Evolutionary conservation across 2,113 vertebrate genomes (phyloP).

Genomic region (Fregata magnificens): DNA sequence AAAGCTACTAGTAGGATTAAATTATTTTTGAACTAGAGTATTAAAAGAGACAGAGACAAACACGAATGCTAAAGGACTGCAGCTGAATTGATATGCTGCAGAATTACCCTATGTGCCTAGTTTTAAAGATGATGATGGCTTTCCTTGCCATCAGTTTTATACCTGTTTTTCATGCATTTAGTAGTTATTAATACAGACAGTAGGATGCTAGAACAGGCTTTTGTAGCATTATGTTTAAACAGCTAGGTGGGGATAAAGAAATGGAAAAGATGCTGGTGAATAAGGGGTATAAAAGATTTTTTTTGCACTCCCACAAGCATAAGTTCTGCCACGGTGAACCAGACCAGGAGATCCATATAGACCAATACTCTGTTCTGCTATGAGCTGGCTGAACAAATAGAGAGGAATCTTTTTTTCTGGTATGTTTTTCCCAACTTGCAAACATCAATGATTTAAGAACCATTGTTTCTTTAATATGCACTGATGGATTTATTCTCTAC

Average conservation of each 20-base stretch:
- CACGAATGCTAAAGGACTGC: neutral
- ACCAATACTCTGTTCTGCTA: neutral
- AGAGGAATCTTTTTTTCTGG: neutral
- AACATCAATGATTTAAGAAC: neutral
- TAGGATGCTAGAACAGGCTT: neutral
- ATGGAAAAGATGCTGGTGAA: neutral
- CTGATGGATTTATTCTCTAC: neutral
- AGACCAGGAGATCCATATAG: neutral
- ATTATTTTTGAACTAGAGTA: neutral
- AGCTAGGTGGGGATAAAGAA: neutral
- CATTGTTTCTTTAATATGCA: accelerated
- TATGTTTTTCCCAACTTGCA: neutral
- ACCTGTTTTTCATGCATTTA: neutral
- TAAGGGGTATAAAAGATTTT: neutral
- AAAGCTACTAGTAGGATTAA: neutral
- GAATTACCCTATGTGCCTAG: neutral
- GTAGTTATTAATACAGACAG: neutral
- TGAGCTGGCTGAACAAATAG: neutral
- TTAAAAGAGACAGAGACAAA: neutral
- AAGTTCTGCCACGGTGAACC: neutral
- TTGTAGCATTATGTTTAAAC: neutral
- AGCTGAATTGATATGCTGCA: neutral
- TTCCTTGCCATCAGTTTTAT: neutral
- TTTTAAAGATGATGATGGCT: neutral
- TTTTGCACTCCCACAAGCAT: neutral